These are phyloP conservation scores for Pheucticus melanocephalus DNA, from an alignment of 2,113 vertebrate species.

Conservation along the genomic window DNA sequence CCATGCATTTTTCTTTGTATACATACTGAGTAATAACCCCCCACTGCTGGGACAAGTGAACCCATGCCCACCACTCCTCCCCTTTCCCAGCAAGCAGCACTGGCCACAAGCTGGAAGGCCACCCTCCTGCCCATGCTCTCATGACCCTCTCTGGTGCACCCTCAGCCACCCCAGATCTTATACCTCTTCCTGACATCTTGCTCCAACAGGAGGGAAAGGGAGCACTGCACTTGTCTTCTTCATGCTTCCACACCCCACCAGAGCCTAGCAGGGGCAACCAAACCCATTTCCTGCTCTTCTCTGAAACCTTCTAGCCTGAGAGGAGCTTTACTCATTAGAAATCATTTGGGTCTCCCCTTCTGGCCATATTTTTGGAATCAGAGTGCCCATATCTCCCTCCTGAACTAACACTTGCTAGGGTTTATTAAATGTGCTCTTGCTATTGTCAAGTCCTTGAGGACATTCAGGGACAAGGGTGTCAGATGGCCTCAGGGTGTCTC, in stretches of 20 bases:
- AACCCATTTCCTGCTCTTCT: neutral
- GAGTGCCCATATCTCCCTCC: neutral
- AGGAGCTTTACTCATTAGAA: neutral
- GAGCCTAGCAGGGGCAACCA: neutral
- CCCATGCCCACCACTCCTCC: fast-evolving
- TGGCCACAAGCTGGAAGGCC: fast-evolving
- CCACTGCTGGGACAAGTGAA: neutral
- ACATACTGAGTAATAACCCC: neutral
- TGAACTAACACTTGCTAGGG: neutral
- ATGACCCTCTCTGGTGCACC: neutral
- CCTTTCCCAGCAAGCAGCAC: neutral
- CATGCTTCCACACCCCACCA: neutral
- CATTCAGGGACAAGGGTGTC: neutral
- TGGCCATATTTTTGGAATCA: neutral
- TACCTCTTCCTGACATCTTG: neutral
- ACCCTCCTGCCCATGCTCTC: neutral
- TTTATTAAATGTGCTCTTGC: neutral
- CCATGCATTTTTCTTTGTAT: neutral
- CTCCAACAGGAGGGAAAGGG: neutral
- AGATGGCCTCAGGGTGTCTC: neutral
- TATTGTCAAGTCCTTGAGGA: neutral
- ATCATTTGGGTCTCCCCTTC: neutral
- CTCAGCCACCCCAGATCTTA: neutral
- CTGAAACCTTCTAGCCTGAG: neutral
- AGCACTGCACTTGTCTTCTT: neutral